Conservation (phyloP, 2,888 invertebrate species). For the Catocala sponsa region DNA sequence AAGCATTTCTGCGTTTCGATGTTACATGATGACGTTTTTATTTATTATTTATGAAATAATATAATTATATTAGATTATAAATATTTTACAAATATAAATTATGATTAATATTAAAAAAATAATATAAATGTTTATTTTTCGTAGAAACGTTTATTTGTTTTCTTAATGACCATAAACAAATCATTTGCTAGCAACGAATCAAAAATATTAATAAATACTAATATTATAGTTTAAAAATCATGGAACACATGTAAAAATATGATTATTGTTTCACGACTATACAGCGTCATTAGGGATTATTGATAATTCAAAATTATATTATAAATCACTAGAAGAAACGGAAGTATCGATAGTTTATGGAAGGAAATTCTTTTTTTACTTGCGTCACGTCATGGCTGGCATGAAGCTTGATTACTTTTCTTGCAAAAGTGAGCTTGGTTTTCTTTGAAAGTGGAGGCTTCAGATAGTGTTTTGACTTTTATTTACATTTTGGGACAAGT, state of each 20-base stretch:
- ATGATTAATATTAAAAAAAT: too few species aligned
- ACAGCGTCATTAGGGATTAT: too few species aligned
- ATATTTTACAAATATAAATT: too few species aligned
- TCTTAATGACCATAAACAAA: too few species aligned
- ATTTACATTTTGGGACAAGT: conserved; percentile 68
- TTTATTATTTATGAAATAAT: not conserved
- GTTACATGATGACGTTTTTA: not conserved
- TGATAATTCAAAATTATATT: not conserved
- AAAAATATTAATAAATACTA: too few species aligned
- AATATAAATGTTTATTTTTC: too few species aligned
- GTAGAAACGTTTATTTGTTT: too few species aligned
- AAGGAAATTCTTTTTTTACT: conserved; percentile 55
- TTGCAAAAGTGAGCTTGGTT: conserved; percentile 84
- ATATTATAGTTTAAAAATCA: too few species aligned
- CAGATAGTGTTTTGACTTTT: conserved; percentile 74
- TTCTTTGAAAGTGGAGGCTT: conserved; percentile 76
- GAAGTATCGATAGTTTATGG: conserved; percentile 43
- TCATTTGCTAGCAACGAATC: too few species aligned
- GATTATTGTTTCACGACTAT: too few species aligned
- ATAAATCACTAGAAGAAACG: conserved; percentile 29
- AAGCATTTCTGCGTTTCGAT: conserved; percentile 37
- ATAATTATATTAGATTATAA: not conserved
- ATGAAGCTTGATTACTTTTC: conserved; percentile 83
- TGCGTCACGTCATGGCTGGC: conserved; percentile 79
- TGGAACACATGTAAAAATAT: too few species aligned